Evolutionary conservation across 2,888 invertebrate genomes (phyloP).

Genomic region (Temnothorax rugatulus): DNA sequence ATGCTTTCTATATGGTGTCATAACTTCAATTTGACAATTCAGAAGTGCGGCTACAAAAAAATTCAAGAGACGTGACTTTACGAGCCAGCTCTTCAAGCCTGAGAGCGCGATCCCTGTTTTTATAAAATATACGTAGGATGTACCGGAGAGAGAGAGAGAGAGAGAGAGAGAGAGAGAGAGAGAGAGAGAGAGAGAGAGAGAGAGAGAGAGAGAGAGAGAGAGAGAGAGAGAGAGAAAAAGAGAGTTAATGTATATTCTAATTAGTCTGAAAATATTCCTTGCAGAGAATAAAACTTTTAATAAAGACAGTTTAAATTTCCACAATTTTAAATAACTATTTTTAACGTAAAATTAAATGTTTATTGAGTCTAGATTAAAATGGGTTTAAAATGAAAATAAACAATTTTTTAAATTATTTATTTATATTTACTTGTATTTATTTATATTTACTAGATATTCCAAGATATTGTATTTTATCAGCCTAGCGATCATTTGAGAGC

Average conservation of each 20-base stretch:
- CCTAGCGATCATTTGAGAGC: no score
- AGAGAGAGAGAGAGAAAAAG: not conserved
- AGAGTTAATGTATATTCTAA: not conserved
- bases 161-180: not conserved
- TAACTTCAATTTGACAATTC: conserved; percentile 29
- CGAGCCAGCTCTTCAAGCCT: not conserved
- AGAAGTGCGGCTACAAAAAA: not conserved
- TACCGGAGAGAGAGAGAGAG: not conserved
- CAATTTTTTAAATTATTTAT: no score
- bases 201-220: not conserved
- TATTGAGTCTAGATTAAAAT: not conserved
- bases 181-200: not conserved
- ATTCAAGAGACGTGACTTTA: conserved; percentile 15
- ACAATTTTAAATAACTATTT: not conserved
- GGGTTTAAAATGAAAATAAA: no score
- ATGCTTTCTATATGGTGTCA: conserved; percentile 13
- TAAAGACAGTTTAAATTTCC: not conserved
- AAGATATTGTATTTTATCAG: no score
- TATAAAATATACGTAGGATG: not conserved
- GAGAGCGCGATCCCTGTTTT: not conserved
- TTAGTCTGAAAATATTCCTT: not conserved
- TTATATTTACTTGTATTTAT: not conserved
- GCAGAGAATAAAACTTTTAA: not conserved
- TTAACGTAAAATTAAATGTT: not conserved
- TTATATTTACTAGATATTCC: not conserved